These are phyloP conservation scores for Luscinia luscinia DNA, from an alignment of 2,797 vertebrate species.

Conservation along the genomic window DNA sequence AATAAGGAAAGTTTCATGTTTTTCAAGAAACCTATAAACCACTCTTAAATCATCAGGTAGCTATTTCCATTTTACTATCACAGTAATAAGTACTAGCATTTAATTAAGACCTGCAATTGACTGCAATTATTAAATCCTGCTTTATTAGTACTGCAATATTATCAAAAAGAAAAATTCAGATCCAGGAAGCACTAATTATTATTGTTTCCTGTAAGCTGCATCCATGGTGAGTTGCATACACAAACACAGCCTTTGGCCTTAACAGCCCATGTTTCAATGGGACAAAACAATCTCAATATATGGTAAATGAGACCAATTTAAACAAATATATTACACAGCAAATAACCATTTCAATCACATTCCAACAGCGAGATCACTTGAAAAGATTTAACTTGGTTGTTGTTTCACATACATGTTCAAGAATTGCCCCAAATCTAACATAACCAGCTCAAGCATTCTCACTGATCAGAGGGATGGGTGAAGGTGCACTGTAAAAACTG, in stretches of 20 bases:
- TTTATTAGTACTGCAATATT: background rate
- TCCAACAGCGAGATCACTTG: background rate
- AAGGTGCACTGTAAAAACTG: background rate
- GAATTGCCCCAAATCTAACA: background rate
- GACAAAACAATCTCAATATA: background rate
- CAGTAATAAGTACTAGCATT: background rate
- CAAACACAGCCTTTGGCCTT: background rate
- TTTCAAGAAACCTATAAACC: background rate
- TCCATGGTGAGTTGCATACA: background rate
- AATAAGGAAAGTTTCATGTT: background rate
- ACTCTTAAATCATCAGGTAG: background rate
- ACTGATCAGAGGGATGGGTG: accelerated
- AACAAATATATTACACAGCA: background rate
- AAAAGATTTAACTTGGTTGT: background rate
- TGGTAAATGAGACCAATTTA: background rate
- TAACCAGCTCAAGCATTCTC: background rate
- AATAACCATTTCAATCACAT: background rate
- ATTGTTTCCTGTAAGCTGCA: background rate
- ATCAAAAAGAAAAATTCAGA: background rate
- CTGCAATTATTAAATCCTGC: background rate
- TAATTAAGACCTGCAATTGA: background rate
- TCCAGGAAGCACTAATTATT: background rate
- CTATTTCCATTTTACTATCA: background rate
- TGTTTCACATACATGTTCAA: background rate
- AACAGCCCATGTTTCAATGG: background rate